A percentile compares a stretch with the other conserved stretches of the same genome.
phyloP scores from a whole-genome alignment of 1,140 invertebrate genomes.

The Babylonia areolata region DNA sequence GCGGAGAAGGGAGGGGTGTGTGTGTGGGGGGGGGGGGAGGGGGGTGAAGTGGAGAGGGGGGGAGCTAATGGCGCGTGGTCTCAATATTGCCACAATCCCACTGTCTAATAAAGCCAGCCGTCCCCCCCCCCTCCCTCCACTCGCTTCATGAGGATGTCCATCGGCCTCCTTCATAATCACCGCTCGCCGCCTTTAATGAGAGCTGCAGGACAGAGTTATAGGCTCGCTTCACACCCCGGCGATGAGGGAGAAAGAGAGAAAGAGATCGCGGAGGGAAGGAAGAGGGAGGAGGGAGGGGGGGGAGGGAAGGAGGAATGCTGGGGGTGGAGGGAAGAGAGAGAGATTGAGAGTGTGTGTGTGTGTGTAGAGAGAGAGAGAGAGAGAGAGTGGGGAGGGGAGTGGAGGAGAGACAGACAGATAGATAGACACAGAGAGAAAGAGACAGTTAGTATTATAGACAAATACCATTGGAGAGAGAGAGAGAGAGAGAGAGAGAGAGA shows the following conservation, averaged over 20 bases:
- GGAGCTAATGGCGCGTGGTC: neutral
- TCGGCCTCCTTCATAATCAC: neutral
- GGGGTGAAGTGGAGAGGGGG: neutral
- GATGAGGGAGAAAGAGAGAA: neutral
- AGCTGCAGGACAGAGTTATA: neutral
- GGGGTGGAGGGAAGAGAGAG: neutral
- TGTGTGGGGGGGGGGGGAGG: neutral
- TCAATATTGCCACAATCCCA: constrained; percentile 11
- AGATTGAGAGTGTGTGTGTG: neutral
- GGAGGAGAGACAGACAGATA: neutral
- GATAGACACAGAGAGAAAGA: neutral
- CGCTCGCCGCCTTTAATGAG: neutral
- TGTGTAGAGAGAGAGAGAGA: too few species aligned
- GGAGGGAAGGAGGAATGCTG: neutral
- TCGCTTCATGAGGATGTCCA: neutral
- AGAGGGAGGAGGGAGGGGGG: neutral
- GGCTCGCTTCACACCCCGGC: neutral
- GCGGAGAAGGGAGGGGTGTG: neutral
- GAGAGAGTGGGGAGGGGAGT: neutral
- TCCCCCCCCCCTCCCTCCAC: neutral
- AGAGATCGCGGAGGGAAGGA: neutral
- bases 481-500: neutral
- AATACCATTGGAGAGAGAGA: neutral
- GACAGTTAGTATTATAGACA: neutral
- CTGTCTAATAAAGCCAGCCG: neutral